Conservation (phyloP, 2,888 invertebrate species). For the Hipparchia semele region DNA sequence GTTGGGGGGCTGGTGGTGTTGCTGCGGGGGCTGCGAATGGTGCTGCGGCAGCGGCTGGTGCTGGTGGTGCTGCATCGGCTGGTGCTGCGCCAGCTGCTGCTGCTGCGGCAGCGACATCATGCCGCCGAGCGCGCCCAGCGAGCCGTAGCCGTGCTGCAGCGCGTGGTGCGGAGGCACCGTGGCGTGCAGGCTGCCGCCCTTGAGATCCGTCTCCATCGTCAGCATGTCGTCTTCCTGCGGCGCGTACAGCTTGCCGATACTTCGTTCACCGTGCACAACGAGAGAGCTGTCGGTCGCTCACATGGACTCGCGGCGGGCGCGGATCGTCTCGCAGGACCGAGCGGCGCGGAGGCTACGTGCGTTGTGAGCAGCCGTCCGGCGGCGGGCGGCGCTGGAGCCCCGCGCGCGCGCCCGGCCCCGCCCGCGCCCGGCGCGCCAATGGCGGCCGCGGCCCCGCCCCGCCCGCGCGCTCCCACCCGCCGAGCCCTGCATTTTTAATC, state of each 20-base stretch:
- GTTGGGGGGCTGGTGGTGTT: conserved; percentile 82
- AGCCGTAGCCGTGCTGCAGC: conserved; percentile 88
- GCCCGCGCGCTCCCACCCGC: conserved; percentile 71
- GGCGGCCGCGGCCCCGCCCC: conserved; percentile 59
- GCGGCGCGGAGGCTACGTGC: conserved; percentile 76
- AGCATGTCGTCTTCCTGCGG: conserved; percentile 93
- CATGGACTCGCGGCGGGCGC: conserved; percentile 79
- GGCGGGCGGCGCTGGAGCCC: conserved; percentile 56
- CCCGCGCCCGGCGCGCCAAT: conserved; percentile 54
- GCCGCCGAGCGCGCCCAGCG: conserved; percentile 87
- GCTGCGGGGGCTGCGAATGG: conserved; percentile 71
- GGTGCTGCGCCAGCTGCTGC: conserved; percentile 85
- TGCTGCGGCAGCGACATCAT: conserved; percentile 87
- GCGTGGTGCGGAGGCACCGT: conserved; percentile 94
- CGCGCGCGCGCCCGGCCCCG: conserved; percentile 52
- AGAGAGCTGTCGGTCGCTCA: conserved; percentile 78
- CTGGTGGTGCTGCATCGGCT: conserved; percentile 82
- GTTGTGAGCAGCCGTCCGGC: conserved; percentile 74
- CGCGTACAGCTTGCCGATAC: conserved; percentile 91
- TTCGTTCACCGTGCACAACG: conserved; percentile 78
- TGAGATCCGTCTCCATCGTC: conserved; percentile 96
- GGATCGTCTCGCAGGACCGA: conserved; percentile 73
- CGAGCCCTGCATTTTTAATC: conserved; percentile 80
- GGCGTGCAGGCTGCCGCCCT: conserved; percentile 93
- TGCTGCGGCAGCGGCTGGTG: conserved; percentile 79